Evolutionary conservation across 2,888 invertebrate species (phyloP), one percentile per base, ranked within the genome.

Genomic region (Scaptomyza tumidula): DNA sequence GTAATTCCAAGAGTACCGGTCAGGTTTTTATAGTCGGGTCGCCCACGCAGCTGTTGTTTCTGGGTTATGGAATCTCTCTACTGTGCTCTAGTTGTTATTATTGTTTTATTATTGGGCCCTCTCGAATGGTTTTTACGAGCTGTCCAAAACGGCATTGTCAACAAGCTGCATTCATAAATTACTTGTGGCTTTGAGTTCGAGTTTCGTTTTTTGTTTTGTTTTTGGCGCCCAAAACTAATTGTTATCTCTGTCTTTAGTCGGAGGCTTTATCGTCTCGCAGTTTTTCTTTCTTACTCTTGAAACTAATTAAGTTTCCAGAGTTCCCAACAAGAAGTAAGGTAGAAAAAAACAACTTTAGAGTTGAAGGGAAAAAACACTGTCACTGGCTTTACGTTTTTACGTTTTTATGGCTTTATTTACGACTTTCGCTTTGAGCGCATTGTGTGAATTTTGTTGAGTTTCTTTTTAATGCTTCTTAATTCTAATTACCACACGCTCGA

Each of bases 291-390:
- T 61, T 64, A 58, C 79, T 75, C 64, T 55, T 60, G 45, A 72
- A 73, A 76, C 76, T 84, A 88, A 88, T 88, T 86, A 84, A 86
- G 80, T 88, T 86, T 87, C 88, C 79, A 79, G 77, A 77, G 79
- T 69, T 66, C 58, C 69, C 39, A 6, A 48, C 33, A 53, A 54
- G 41, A 16, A 57, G 13, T 14, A 31, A 37, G 43, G 24, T 33
- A 54, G 24, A 16, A 31, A 35, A 54, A 29, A 29, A 31, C 29
- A 19, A 13, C 6, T 35, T 19, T 16, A 35, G 48, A 48, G 35
- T 33, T n/a, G 11, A n/a, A 35, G 24, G 24, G 37, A 16, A 16
- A 75, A 68, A 69, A 75, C n/a, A 60, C 68, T 62, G 77, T 72
- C 59, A 82, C 73, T 86, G 61, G 75, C 75, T 82, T 75, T 85